Base-by-base conservation (phyloP, 2,888 invertebrate species). In the Drosophila paramelanica region DNA sequence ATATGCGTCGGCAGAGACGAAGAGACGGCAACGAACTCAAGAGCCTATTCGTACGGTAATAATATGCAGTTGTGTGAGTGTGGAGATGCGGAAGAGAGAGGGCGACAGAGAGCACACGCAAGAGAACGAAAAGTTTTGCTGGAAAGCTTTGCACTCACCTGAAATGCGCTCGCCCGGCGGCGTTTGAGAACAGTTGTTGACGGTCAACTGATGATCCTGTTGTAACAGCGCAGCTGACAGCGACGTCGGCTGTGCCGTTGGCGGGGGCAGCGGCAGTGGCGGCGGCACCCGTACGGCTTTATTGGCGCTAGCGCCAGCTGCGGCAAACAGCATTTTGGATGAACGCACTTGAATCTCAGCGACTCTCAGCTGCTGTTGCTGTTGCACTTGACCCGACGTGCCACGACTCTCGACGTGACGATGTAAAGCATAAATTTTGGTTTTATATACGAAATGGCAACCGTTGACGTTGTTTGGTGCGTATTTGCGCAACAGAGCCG, bases 361-460 rank as follows among this genome's bases (percentile, higher is more conserved):
- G 71, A 79, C 79, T 73, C 50, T 86, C 89, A 87, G 89, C 88
- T 84, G 81, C 82, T 89, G 85, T 89, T 89, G 89, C 81, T 89
- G 86, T 81, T 85, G 88, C 84, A 86, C 89, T 86, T 86, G 76
- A 88, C 87, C 64, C 84, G 82, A 81, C 85, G 89, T 76, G 89
- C 87, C 87, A 85, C 85, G 68, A 79, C 81, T 87, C 89, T 73
- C 57, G 81, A 86, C 73, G 86, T 84, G 81, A 79, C 79, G 77
- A 80, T 90, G 89, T 77, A 91, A 79, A 59, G 89, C 80, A 87
- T 90, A 90, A 74, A 91, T 82, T 88, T 90, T 80, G 64, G 84
- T 89, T 86, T 89, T 90, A 80, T 89, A 79, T 73, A 76, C 79
- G 79, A 91, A 90, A 81, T 78, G 75, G 78, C 89, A 89, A 81